phyloP scores from a whole-genome alignment of 37 sponge, comb jelly and placozoan genomes.

The Ianthella basta region DNA sequence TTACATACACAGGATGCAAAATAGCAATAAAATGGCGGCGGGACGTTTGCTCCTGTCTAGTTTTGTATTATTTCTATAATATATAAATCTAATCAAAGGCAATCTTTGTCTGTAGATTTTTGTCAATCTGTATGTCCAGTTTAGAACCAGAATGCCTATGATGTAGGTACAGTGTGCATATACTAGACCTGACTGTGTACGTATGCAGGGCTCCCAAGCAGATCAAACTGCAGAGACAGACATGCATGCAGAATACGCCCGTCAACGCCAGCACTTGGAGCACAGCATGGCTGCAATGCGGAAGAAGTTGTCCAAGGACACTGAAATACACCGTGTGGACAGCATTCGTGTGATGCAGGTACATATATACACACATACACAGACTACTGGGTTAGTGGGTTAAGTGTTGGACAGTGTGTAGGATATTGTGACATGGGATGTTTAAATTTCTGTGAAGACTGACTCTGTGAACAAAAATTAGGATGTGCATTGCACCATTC shows the following conservation, averaged over 20 bases:
- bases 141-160: background rate
- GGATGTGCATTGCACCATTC: too few relatives aligned
- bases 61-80: too few relatives aligned
- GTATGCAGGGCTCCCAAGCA: slow-evolving; percentile 49
- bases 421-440: too few relatives aligned
- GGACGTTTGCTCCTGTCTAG: too few relatives aligned
- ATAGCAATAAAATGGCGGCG: too few relatives aligned
- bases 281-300: slow-evolving; percentile 91
- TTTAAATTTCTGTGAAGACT: background rate
- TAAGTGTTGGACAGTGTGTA: too few relatives aligned
- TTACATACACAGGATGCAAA: too few relatives aligned
- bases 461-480: too few relatives aligned
- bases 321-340: slow-evolving; percentile 89
- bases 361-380: background rate
- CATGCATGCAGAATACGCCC: slow-evolving; percentile 88
- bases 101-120: background rate
- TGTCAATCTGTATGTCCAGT: background rate
- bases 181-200: background rate
- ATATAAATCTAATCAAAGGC: too few relatives aligned
- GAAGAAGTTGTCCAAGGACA: slow-evolving; percentile 95
- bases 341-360: slow-evolving; percentile 95
- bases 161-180: background rate
- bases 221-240: slow-evolving; percentile 80
- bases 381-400: too few relatives aligned
- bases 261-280: slow-evolving; percentile 95